Evolutionary conservation across 37 sponge, comb jelly and placozoan species (phyloP), one percentile per base, ranked within the genome.

Genomic region (Theonella swinhoei): DNA sequence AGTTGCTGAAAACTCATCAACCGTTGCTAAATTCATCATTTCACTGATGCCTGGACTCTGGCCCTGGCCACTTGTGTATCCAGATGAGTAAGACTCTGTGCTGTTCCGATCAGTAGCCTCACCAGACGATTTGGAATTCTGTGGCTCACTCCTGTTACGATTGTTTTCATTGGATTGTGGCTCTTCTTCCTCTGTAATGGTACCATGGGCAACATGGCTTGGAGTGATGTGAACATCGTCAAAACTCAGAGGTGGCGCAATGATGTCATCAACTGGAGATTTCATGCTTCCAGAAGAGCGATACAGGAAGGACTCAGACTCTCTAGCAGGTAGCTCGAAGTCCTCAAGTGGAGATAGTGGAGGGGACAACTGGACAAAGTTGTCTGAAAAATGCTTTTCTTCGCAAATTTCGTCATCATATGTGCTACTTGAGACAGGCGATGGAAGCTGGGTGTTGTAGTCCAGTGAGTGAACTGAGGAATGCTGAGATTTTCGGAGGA

Each of bases 31-130:
- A 11, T 58, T 77, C 32, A 19, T 17, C 25, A 34, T n/a, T n/a
- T 77, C 54, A 19, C 47, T 39, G 60, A 54, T 62, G 19, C 78
- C 62, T 24, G 88, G 88, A 77, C 83, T 82, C 5, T 67, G 64
- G 7, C 54, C 54, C 14, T 47, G 54, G 14, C 85, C 68, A 59
- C 88, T 88, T 4, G 70, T 82, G 47, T 88, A 88, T 26, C 88
- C 88, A 0, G 81, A 80, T 39, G 80, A 81, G 37, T 42, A 68
- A 20, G 88, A 88, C 78, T 88, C 88, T 2, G 83, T 82, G 72
- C 88, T 88, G 63, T 72, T 41, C 17, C 88, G 74, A 70, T 81
- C 80, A 11, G 4, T 25, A 1, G 54, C 42, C 42, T 25, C 72
- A 39, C 11, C 31, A 14, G 54, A 47, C 54, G 54, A 47, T 14